Percentiles rank a stretch among this genome's conserved stretches.
Conservation (phyloP, 2,888 invertebrate species). For the Iphiclides podalirius region DNA sequence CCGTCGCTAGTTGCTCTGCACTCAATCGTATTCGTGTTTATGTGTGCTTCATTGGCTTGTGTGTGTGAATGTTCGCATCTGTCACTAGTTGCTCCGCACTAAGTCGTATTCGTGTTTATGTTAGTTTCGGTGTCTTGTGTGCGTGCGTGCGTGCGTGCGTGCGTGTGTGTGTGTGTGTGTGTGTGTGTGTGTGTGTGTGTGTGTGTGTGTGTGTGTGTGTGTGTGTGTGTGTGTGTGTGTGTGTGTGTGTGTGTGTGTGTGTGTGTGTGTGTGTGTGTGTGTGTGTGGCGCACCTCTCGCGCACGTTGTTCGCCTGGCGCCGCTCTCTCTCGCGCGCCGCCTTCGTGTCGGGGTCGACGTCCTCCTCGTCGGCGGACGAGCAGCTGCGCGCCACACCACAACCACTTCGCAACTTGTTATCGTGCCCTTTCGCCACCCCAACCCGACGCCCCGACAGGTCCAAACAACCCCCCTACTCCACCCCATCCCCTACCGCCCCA, state of each 20-base stretch:
- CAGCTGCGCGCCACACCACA: conserved; percentile 70
- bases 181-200: too few relatives aligned
- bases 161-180: conserved; percentile 2
- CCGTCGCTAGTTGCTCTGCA: too few relatives aligned
- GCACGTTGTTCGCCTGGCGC: conserved; percentile 97
- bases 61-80: too few relatives aligned
- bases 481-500: not conserved
- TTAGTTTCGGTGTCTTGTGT: not conserved
- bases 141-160: not conserved
- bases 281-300: conserved; percentile 88
- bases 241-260: conserved; percentile 2
- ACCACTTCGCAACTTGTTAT: conserved; percentile 19
- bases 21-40: too few relatives aligned
- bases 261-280: not conserved
- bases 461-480: not conserved
- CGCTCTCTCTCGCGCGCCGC: conserved; percentile 96
- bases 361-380: conserved; percentile 92
- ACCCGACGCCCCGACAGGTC: not conserved
- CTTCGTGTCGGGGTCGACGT: conserved; percentile 90
- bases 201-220: too few relatives aligned
- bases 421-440: not conserved
- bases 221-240: conserved; percentile 7
- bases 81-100: too few relatives aligned
- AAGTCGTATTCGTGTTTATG: too few relatives aligned
- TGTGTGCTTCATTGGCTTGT: too few relatives aligned